A percentile compares a stretch with the other conserved stretches of the same genome.
phyloP scores from a whole-genome alignment of 2,888 invertebrate species.

The Magallana nippona region DNA sequence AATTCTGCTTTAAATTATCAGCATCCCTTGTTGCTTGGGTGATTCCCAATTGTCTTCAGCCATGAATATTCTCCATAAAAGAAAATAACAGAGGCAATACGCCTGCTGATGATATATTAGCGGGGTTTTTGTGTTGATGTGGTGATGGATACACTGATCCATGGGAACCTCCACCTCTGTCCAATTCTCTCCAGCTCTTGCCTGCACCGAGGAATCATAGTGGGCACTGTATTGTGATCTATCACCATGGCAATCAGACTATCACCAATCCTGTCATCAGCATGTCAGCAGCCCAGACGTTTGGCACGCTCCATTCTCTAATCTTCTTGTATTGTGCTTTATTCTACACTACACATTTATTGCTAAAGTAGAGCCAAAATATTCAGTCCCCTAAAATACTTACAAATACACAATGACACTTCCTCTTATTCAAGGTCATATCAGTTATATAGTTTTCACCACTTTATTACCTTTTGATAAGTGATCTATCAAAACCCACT shows the following conservation, averaged over 20 bases:
- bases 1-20: conserved; percentile 25
- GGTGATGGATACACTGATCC: conserved; percentile 9
- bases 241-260: conserved; percentile 10
- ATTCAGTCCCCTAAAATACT: no score
- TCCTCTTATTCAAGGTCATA: no score
- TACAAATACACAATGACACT: no score
- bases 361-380: no score
- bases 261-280: conserved; percentile 10
- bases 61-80: conserved; percentile 32
- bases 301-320: conserved; percentile 9
- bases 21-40: conserved; percentile 17
- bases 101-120: conserved; percentile 11
- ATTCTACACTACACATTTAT: neutral
- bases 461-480: no score
- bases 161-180: neutral
- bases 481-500: no score
- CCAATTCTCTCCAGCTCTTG: neutral
- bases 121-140: neutral
- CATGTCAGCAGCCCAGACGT: conserved; percentile 5
- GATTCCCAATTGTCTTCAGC: conserved; percentile 23
- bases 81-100: conserved; percentile 9
- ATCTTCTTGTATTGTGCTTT: neutral
- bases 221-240: conserved; percentile 10
- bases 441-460: no score
- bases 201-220: neutral